Evolutionary conservation across 1,140 invertebrate genomes (phyloP).

Genomic region (Macrobrachium rosenbergii): DNA sequence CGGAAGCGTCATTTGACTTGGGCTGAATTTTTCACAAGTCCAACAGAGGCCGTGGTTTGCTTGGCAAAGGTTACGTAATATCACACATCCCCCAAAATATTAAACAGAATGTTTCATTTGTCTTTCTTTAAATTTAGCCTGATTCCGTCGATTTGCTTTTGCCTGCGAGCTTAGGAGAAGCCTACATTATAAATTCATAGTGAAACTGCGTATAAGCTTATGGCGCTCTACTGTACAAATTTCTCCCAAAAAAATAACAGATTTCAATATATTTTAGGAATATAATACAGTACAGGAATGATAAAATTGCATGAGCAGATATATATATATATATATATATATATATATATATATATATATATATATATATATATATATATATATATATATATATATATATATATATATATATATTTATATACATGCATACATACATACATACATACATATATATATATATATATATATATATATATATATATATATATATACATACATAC

Average conservation of each 20-base stretch:
- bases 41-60: too few relatives aligned
- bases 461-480: conserved; percentile 6
- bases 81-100: neutral
- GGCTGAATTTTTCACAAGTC: too few relatives aligned
- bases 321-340: neutral
- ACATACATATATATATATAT: conserved; percentile 1
- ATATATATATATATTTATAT: conserved; percentile 13
- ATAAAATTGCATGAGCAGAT: neutral
- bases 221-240: too few relatives aligned
- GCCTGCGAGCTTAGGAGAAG: too few relatives aligned
- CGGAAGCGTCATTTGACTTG: too few relatives aligned
- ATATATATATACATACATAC: neutral
- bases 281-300: too few relatives aligned
- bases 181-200: too few relatives aligned
- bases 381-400: conserved; percentile 1
- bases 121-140: too few relatives aligned
- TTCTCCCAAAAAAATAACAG: too few relatives aligned
- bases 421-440: neutral
- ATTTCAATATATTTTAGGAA: too few relatives aligned
- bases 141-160: too few relatives aligned
- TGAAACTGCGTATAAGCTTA: too few relatives aligned
- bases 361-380: conserved; percentile 1
- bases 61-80: neutral
- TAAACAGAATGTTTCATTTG: neutral
- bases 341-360: neutral